Percentiles rank a stretch among this genome's conserved stretches.
Conservation (phyloP, 64 coral and sea anemone genomes). For the Exaiptasia diaphana region DNA sequence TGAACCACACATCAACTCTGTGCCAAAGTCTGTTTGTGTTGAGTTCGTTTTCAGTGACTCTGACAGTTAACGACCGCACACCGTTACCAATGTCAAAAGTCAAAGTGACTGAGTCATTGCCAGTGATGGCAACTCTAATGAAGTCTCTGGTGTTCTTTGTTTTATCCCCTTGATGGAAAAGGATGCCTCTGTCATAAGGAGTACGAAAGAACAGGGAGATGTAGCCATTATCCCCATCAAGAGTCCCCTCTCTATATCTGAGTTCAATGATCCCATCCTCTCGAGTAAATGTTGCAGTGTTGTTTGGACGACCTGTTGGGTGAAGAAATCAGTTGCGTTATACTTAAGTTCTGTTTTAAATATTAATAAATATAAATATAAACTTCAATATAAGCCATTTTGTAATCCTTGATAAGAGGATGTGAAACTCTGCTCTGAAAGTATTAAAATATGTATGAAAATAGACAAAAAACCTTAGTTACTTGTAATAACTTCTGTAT, state of each 20-base stretch:
- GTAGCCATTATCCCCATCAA: conserved; percentile 27
- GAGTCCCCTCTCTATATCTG: background rate
- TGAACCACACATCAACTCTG: conserved; percentile 23
- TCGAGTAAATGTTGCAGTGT: conserved; percentile 51
- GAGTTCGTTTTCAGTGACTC: background rate
- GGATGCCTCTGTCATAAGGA: conserved; percentile 18
- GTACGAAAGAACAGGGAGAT: conserved; percentile 48
- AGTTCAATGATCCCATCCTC: conserved; percentile 56
- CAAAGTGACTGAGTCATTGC: background rate
- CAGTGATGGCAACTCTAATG: conserved; percentile 11
- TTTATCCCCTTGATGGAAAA: conserved; percentile 22
- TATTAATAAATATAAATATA: too few relatives aligned
- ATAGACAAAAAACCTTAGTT: too few relatives aligned
- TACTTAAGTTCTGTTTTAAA: too few relatives aligned
- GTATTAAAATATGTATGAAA: too few relatives aligned
- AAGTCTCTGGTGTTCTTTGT: conserved; percentile 3
- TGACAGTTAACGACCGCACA: background rate
- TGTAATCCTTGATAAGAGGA: too few relatives aligned
- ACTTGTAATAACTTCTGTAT: too few relatives aligned
- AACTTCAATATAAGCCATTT: too few relatives aligned
- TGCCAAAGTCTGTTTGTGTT: conserved; percentile 24
- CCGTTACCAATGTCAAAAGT: conserved; percentile 54
- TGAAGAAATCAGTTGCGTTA: too few relatives aligned
- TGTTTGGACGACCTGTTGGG: background rate
- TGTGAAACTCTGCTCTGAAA: too few relatives aligned